Conservation (phyloP, 2,113 vertebrate species). For the human region DNA sequence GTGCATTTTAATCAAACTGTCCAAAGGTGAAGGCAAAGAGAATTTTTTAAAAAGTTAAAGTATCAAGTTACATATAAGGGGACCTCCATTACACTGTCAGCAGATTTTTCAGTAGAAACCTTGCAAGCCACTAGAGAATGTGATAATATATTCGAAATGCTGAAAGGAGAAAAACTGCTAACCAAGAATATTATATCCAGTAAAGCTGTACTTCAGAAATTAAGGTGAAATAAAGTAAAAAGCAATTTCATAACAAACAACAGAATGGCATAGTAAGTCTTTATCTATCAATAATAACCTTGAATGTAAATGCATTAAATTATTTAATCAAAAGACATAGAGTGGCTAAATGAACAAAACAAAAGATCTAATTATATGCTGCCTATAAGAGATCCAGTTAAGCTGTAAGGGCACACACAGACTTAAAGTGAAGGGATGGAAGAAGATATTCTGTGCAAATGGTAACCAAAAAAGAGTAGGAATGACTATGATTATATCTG, state of each 20-base stretch:
- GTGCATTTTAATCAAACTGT: background rate
- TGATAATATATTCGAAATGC: background rate
- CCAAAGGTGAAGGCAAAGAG: background rate
- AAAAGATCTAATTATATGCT: background rate
- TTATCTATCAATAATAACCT: background rate
- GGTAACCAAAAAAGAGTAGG: background rate
- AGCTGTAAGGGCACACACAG: background rate
- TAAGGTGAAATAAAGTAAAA: background rate
- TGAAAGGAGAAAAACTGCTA: background rate
- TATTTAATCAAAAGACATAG: background rate
- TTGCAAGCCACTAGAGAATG: background rate
- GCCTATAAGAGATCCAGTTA: background rate
- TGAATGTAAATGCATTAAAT: background rate
- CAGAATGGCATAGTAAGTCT: background rate
- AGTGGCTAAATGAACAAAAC: background rate
- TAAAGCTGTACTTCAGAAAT: background rate
- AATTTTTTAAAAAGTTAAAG: background rate
- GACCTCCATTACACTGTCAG: background rate
- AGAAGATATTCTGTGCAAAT: background rate
- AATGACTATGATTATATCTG: background rate
- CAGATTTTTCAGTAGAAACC: background rate
- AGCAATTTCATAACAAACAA: background rate
- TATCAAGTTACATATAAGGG: background rate
- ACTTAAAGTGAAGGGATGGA: background rate
- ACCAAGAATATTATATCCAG: background rate